These are phyloP conservation scores for Characodon lateralis DNA, from an alignment of 2,797 vertebrate genomes.

Conservation along the genomic window DNA sequence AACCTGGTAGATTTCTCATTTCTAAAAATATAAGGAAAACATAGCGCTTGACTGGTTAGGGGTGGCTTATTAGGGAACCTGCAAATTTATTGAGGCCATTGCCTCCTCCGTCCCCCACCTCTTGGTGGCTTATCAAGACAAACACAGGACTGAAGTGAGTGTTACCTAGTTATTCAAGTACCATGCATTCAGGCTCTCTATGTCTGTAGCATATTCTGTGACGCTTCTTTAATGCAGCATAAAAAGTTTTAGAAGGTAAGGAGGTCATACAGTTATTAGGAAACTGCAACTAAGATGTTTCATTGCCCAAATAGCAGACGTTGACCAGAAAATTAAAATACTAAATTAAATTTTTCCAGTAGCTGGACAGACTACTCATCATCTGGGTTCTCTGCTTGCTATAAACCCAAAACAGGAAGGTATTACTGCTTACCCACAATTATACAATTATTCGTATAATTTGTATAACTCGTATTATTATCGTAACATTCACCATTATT, in stretches of 20 bases:
- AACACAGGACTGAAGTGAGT: background rate
- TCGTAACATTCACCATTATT: too few relatives aligned
- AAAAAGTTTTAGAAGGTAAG: background rate
- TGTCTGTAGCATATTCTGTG: background rate
- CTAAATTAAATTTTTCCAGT: background rate
- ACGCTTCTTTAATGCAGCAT: background rate
- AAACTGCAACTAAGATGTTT: background rate
- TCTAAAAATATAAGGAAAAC: too few relatives aligned
- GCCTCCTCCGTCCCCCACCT: too few relatives aligned
- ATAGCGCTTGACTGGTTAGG: too few relatives aligned
- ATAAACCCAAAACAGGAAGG: background rate
- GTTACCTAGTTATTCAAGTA: background rate
- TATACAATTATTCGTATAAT: too few relatives aligned
- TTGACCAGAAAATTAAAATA: background rate
- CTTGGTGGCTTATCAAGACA: too few relatives aligned
- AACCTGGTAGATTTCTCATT: too few relatives aligned
- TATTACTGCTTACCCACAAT: background rate
- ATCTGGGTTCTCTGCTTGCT: background rate
- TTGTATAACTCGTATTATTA: too few relatives aligned
- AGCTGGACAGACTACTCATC: background rate
- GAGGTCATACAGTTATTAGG: background rate
- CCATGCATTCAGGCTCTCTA: background rate
- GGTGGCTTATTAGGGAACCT: too few relatives aligned
- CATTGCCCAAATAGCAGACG: background rate
- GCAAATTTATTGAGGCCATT: too few relatives aligned